These are phyloP conservation scores for Drosophila aff. DNA, from an alignment of 1,140 invertebrate species.

Conservation along the genomic window DNA sequence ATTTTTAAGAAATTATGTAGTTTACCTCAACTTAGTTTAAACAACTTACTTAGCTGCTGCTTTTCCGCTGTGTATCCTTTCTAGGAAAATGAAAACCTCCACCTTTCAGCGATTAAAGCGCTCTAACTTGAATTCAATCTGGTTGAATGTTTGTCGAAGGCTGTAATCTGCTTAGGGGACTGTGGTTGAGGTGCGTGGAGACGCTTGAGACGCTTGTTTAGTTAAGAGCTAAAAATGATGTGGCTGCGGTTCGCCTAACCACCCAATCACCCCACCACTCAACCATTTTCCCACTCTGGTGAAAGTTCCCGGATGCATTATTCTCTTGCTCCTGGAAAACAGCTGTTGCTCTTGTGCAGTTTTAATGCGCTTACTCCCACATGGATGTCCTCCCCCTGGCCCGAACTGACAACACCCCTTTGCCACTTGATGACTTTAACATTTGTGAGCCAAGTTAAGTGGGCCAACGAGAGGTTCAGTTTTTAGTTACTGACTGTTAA, in stretches of 20 bases:
- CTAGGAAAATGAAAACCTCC: not conserved
- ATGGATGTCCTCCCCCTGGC: conserved; percentile 5
- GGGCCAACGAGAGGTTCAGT: not conserved
- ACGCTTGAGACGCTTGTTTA: conserved; percentile 45
- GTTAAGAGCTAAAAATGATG: conserved; percentile 55
- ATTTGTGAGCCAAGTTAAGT: conserved; percentile 10
- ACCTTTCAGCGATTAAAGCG: conserved; percentile 24
- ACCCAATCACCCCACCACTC: not conserved
- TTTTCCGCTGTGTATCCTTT: conserved; percentile 1
- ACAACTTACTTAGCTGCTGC: not conserved
- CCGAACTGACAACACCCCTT: not conserved
- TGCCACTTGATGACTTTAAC: conserved; percentile 28
- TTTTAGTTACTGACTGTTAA: conserved; percentile 14
- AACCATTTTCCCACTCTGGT: not conserved
- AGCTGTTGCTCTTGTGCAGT: conserved; percentile 62
- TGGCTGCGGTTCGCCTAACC: conserved; percentile 33
- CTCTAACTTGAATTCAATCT: conserved; percentile 26
- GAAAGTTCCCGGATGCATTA: conserved; percentile 19
- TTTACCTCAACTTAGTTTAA: too few relatives aligned
- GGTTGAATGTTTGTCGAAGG: conserved; percentile 42
- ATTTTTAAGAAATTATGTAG: not conserved
- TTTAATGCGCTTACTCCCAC: conserved; percentile 54
- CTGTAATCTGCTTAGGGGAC: conserved; percentile 43
- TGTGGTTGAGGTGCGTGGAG: conserved; percentile 43
- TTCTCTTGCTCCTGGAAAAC: conserved; percentile 19